Base-by-base conservation (phyloP, 2,113 vertebrate genomes). In the Carassius gibelio region DNA sequence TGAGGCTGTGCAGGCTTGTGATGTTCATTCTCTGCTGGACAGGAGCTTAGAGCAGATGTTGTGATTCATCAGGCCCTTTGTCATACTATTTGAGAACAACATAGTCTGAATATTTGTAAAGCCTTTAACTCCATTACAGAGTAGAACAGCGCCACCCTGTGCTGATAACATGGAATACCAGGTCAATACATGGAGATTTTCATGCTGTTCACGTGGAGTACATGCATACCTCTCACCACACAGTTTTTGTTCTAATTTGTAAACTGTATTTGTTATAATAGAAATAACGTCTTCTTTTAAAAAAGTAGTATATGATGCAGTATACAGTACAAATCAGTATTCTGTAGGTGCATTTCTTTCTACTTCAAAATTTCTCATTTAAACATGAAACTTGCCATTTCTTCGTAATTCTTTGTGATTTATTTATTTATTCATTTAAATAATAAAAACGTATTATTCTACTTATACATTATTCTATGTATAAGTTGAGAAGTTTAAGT, bases 151-250 rank as follows among this genome's bases (percentile, higher is more conserved):
- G 23, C 77, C 78, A 8, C n/a, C 79, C 8, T 55, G 72, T 82
- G 87, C 21, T 64, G 3, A 81, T 17, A 62, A 38, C 5, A 26
- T 21, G 26, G 62, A 42, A 82, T 34, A 64, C 64, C 78, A 88
- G 13, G 17, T 59, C 52, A 15, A 82, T 21, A n/a, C 23, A 9
- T 21, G 7, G 42, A n/a, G 48, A 71, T 66, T 66, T 34, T 30
- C 26, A 34, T 66, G 11, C 4, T 50, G 68, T 50, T 17, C 55
- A 48, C 61, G 8, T 82, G 66, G 17, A 57, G 13, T 50, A 8
- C 2, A 30, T 52, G 13, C 15, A 68, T 52, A 36, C 26, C 30
- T 34, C 64, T 30, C 14, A 69, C 14, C 17, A 23, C 14, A 21
- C n/a, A 55, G 15, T 23, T 6, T 66, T 48, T 8, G n/a, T 26